Conservation (phyloP, 2,888 invertebrate species). For the Dugesia japonica region DNA sequence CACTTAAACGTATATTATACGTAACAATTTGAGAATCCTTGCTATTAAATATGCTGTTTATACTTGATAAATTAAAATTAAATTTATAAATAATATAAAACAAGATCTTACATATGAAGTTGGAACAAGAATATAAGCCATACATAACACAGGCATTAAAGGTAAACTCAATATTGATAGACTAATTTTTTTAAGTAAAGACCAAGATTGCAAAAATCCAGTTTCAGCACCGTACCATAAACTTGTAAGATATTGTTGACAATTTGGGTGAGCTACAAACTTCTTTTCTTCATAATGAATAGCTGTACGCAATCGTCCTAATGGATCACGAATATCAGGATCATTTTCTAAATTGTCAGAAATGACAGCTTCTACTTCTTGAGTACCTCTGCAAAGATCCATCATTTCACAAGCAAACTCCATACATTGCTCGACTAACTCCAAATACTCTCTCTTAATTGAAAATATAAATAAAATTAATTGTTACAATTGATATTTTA, state of each 20-base stretch:
- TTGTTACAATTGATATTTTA: too few relatives aligned
- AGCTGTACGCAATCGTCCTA: conserved; percentile 58
- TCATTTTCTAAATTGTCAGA: too few relatives aligned
- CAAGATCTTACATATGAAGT: conserved; percentile 46
- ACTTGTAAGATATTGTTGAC: conserved; percentile 55
- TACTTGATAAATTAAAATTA: too few relatives aligned
- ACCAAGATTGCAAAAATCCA: conserved; percentile 52
- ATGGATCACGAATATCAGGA: conserved; percentile 50
- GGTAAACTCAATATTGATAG: conserved; percentile 42
- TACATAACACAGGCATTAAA: conserved; percentile 44
- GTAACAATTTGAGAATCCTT: too few relatives aligned
- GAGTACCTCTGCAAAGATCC: conserved; percentile 57
- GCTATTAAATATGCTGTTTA: too few relatives aligned
- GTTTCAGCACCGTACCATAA: conserved; percentile 58
- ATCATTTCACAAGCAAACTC: too few relatives aligned
- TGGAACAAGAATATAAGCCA: conserved; percentile 45
- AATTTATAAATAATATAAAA: too few relatives aligned
- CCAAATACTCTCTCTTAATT: too few relatives aligned
- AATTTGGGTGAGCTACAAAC: too few relatives aligned
- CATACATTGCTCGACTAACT: too few relatives aligned
- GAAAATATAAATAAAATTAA: too few relatives aligned
- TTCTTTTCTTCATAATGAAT: conserved; percentile 59
- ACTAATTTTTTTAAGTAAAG: conserved; percentile 46
- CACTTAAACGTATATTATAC: too few relatives aligned
- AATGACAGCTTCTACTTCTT: conserved; percentile 58